Conservation (phyloP, 2,888 invertebrate species). For the Pseudeuparius sepicola region DNA sequence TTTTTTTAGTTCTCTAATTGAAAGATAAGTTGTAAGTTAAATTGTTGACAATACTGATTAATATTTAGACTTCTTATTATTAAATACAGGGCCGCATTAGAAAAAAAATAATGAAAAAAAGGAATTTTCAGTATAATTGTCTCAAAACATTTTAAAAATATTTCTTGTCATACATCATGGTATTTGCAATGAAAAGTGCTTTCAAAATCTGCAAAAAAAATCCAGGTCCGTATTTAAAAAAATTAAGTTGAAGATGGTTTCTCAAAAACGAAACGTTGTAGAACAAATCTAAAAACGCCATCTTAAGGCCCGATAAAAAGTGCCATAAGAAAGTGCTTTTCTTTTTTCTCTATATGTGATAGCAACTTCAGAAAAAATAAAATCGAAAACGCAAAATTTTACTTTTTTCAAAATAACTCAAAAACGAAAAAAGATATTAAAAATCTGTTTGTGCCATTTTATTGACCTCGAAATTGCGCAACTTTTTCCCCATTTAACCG, state of each 20-base stretch:
- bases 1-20: too few relatives aligned
- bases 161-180: too few relatives aligned
- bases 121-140: too few relatives aligned
- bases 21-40: too few relatives aligned
- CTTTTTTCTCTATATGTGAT: slow-evolving; percentile 1
- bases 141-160: too few relatives aligned
- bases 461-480: not conserved
- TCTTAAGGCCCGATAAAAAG: not conserved
- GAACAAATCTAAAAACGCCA: slow-evolving; percentile 1
- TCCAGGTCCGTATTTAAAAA: slow-evolving; percentile 1
- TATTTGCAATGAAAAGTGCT: not conserved
- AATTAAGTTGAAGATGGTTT: slow-evolving; percentile 2
- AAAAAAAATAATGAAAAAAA: too few relatives aligned
- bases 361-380: slow-evolving; percentile 1
- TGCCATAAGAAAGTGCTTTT: slow-evolving; percentile 1
- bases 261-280: slow-evolving; percentile 3
- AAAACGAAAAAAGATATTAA: not conserved
- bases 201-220: slow-evolving; percentile 1
- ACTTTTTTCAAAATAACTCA: not conserved
- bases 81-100: too few relatives aligned
- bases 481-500: slow-evolving; percentile 1
- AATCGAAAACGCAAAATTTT: not conserved
- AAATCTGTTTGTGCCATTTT: not conserved
- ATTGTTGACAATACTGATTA: too few relatives aligned
- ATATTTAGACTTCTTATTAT: too few relatives aligned